phyloP scores from a whole-genome alignment of 2,888 invertebrate species.

The Drosophila mimica region DNA sequence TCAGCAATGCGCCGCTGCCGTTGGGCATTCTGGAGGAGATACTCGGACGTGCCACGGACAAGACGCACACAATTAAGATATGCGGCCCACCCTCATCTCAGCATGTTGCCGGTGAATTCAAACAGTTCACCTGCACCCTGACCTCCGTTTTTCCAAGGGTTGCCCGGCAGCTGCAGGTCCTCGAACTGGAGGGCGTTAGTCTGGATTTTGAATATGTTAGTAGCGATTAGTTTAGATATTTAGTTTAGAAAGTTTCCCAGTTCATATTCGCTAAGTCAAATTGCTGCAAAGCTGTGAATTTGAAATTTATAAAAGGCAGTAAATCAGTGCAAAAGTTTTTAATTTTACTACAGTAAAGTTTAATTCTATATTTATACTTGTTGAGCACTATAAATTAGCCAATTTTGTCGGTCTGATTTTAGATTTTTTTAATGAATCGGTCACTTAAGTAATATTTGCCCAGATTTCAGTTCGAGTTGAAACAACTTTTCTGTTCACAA shows the following conservation, averaged over 20 bases:
- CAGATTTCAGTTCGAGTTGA: not conserved
- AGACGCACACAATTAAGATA: conserved; percentile 81
- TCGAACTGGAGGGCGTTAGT: conserved; percentile 83
- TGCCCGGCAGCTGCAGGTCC: conserved; percentile 71
- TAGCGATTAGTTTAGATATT: not conserved
- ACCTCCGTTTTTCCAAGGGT: conserved; percentile 72
- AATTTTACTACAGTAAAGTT: not conserved
- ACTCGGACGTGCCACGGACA: conserved; percentile 77
- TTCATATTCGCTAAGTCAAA: not conserved
- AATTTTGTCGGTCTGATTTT: not conserved
- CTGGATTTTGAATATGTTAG: conserved; percentile 82
- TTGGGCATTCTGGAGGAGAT: conserved; percentile 77
- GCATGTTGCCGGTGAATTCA: conserved; percentile 76
- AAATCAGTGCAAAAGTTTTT: not conserved
- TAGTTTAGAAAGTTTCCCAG: not conserved
- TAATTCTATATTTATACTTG: not conserved
- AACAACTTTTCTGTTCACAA: not conserved
- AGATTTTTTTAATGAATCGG: not conserved
- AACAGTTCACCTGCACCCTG: conserved; percentile 77
- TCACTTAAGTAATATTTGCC: not conserved
- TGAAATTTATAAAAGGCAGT: not conserved
- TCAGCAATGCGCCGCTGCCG: conserved; percentile 76
- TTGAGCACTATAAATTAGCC: not conserved
- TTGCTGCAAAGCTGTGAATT: not conserved
- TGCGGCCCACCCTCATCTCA: conserved; percentile 79